Base-by-base conservation (phyloP, 2,113 vertebrate species). In the Ancistrus triradiatus region DNA sequence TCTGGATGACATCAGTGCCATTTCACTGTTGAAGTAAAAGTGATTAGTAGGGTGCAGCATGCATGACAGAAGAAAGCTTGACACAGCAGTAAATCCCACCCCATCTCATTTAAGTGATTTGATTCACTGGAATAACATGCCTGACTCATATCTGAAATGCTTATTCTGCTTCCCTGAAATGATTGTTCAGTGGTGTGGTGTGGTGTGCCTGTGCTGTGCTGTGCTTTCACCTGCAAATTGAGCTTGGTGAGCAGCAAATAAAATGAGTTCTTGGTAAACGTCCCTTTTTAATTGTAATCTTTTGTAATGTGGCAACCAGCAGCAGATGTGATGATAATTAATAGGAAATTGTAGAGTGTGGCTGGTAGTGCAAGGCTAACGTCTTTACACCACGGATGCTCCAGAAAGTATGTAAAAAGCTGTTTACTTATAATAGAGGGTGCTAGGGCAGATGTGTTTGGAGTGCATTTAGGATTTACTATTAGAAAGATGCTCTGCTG, bases 361-460 rank as follows among this genome's bases (percentile, higher is more conserved):
- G 11, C 13, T 35, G 50, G 18, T 44, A 44, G 27, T 35, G 35
- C n/a, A 55, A 64, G 33, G 14, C 33, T 33, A 49, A 17, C 27
- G 31, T 24, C 18, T 9, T 25, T 42, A 28, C 35, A 18, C 3
- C 49, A 53, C 37, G 13, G 17, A 15, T 46, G 43, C 40, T 65
- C 28, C 22, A 6, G n/a, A 43, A 42, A 25, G 18, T 24, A n/a
- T n/a, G n/a, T n/a, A n/a, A 43, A 49, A 38, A 44, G 28, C 63
- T 28, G 52, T 18, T 35, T 56, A 18, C 40, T 56, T 25, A 58
- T 28, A 62, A 50, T 25, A 21, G 27, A 19, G 10, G 33, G 53
- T 66, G 63, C 31, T 31, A 25, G 55, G 33, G 57, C 42, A 71
- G 63, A 66, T 71, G 18, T 71, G 63, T 57, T 58, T 58, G 63